Evolutionary conservation across 1,140 invertebrate species (phyloP), one percentile per base, ranked within the genome.

Genomic region (Hylyphantes graminicola): DNA sequence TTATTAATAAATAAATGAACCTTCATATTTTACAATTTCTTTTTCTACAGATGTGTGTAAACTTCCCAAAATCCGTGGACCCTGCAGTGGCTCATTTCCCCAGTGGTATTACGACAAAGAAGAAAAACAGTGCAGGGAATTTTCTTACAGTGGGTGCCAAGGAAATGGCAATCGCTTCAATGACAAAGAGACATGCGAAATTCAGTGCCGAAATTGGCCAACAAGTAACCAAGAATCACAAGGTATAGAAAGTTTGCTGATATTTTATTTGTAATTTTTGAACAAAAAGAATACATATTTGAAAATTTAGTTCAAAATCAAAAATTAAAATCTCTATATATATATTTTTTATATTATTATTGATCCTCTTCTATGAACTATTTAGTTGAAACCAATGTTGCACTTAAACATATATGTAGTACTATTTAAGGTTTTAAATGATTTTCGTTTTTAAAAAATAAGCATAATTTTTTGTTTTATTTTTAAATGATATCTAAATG

Each of bases 111-210:
- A 96, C 89, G 94, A 97, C 88, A 91, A 91, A 19, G 87, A 89
- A 50, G 91, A 93, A 57, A 95, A 95, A 21, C 91, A 93, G 13
- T 98, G 97, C 89, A 93, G 93, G 84, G 92, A 93, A 86, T 98
- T 98, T 89, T 89, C 91, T 7, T 98, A 94, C 87, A 93, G 93
- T 2, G 96, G 96, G 67, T 97, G 96, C 88, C 93, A 93, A 17
- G 95, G 95, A 59, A 98, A 98, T 89, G 91, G 91, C 72, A 98
- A 98, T 89, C 94, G 94, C 87, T 98, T 96, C 91, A 91, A 92
- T 68, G 92, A 91, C 19, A 90, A 92, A 55, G 92, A 95, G 64
- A 93, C 96, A 87, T 98, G 97, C 90, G 92, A 95, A 86, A 91
- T 93, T 82, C 92, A 93, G 70, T 98, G 96, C 89, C 91, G 92